Evolutionary conservation across 2,888 invertebrate genomes (phyloP), one percentile per base, ranked within the genome.

Genomic region (Tenthredo livida): DNA sequence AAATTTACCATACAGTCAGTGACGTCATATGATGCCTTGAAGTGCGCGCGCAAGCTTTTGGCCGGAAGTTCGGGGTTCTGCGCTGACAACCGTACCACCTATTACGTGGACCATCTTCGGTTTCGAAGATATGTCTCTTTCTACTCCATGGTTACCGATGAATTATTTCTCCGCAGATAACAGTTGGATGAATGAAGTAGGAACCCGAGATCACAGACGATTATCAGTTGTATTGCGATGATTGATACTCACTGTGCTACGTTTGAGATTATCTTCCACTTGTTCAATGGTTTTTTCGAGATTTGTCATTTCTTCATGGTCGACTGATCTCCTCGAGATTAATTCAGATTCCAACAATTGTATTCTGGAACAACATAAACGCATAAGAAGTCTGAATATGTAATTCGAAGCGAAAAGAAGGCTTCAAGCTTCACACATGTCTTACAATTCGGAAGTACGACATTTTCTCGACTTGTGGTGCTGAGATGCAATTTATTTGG

Each of bases 261-360:
- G 94, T 91, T 94, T 95, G 87, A 95, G 93, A 92, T 94, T 95
- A 88, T 95, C 95, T 88, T 95, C 95, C 0, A 95, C 94, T 90
- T 95, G 94, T 87, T 95, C 95, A 90, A 95, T 94, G 33, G 95
- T 94, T 90, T 94, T 95, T 86, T 95, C 94, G 85, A 95, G 91
- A 89, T 94, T 94, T 61, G 94, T 93, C 50, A 94, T 94, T 90
- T 95, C 95, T 86, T 94, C 94, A 43, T 94, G 93, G 88, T 96
- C 95, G 85, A 93, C 94, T 85, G 94, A 94, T 88, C 94, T 92
- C 77, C 94, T 93, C 75, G 94, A 93, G 84, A 94, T 94, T 70
- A 96, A 89, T 90, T 95, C 95, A 37, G 94, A 91, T 89, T 95
- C 95, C 84, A 96, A 91, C 33, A 94, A 93, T 86, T 95, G 94